Percentiles rank a stretch among this genome's conserved stretches.
phyloP scores from a whole-genome alignment of 2,113 vertebrate genomes.

The Aix galericulata region DNA sequence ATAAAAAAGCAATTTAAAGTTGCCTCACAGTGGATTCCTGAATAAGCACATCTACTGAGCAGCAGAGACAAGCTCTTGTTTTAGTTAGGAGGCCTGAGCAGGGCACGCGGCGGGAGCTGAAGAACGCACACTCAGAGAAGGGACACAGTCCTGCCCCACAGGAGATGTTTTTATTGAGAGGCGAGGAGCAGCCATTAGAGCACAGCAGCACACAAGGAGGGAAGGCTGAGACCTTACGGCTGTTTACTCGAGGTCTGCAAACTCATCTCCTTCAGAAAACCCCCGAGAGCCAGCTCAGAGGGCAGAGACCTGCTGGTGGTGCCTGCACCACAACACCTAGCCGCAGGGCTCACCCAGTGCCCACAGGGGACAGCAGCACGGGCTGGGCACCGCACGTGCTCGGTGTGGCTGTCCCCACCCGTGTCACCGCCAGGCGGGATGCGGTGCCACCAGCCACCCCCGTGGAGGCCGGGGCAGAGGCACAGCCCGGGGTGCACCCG shows the following conservation, averaged over 20 bases:
- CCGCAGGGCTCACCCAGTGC: neutral
- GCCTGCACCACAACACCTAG: neutral
- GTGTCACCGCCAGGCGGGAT: neutral
- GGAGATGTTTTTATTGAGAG: neutral
- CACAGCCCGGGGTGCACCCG: neutral
- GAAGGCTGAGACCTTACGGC: neutral
- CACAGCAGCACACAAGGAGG: neutral
- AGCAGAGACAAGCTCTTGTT: neutral
- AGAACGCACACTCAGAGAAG: neutral
- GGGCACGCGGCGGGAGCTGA: neutral
- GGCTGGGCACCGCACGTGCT: neutral
- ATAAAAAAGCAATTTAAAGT: neutral
- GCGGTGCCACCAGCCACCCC: neutral
- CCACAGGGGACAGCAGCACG: neutral
- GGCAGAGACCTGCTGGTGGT: neutral
- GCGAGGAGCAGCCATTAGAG: neutral
- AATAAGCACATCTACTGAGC: neutral
- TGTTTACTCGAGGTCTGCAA: neutral
- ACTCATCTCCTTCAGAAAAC: neutral
- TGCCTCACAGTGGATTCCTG: neutral
- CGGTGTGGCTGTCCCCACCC: accelerated
- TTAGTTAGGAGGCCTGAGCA: neutral
- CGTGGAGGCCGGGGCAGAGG: accelerated
- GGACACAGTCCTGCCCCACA: neutral
- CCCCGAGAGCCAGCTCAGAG: neutral